These are phyloP conservation scores for Anthophora plumipes DNA, from an alignment of 2,888 invertebrate genomes.

Conservation along the genomic window DNA sequence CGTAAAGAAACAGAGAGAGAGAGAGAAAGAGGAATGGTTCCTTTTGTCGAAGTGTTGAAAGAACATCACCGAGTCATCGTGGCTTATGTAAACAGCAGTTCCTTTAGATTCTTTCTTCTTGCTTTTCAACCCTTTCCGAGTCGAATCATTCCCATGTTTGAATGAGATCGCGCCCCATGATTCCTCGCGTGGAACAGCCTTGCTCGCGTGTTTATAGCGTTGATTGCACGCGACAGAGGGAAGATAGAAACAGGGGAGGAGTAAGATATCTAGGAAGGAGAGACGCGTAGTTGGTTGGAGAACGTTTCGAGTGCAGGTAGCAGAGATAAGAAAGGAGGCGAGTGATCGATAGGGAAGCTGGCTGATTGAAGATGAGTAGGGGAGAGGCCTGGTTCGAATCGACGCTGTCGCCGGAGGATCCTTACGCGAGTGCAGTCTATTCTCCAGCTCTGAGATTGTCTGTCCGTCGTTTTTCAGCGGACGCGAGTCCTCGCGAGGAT, in stretches of 20 bases:
- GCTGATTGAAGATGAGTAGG: constrained; percentile 47
- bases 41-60: too few relatives aligned
- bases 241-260: not conserved
- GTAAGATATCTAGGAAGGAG: not conserved
- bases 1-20: constrained; percentile 55
- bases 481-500: constrained; percentile 8
- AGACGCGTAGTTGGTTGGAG: not conserved
- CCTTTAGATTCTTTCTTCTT: too few relatives aligned
- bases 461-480: constrained; percentile 46
- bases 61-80: too few relatives aligned
- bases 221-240: constrained; percentile 45
- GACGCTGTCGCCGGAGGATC: constrained; percentile 13
- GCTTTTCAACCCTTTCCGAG: constrained; percentile 15
- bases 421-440: constrained; percentile 23
- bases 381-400: constrained; percentile 35
- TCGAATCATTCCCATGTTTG: constrained; percentile 44
- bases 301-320: not conserved
- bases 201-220: constrained; percentile 41
- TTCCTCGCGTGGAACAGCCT: constrained; percentile 30
- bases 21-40: not conserved
- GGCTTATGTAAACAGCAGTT: too few relatives aligned
- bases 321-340: constrained; percentile 38
- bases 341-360: constrained; percentile 42
- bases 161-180: constrained; percentile 35
- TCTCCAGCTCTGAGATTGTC: constrained; percentile 36